Evolutionary conservation across 2,888 invertebrate species (phyloP).

Genomic region (Mythimna vitellina): DNA sequence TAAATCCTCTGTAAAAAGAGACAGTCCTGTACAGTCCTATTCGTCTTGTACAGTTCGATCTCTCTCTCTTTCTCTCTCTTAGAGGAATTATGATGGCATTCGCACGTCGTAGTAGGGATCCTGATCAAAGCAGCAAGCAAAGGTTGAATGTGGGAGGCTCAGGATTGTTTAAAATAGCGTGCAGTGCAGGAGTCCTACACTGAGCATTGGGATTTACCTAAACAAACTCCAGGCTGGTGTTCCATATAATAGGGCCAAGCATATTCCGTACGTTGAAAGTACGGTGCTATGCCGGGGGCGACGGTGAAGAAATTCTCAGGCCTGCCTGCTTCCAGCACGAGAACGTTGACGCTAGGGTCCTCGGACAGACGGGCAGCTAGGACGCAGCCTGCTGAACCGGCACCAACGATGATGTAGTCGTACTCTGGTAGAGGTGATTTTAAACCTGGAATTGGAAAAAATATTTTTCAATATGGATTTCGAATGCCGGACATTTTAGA

Average conservation of each 20-base stretch:
- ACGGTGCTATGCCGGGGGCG: conserved; percentile 89
- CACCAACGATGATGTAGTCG: conserved; percentile 90
- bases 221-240: conserved; percentile 89
- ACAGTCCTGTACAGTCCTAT: too few species aligned
- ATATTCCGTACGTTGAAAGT: conserved; percentile 90
- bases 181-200: not conserved
- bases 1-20: too few species aligned
- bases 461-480: not conserved
- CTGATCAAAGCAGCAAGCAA: not conserved
- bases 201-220: conserved; percentile 69
- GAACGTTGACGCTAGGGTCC: conserved; percentile 87
- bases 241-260: conserved; percentile 92
- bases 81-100: too few species aligned
- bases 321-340: conserved; percentile 91
- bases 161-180: not conserved
- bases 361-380: conserved; percentile 88
- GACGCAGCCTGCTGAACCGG: conserved; percentile 90
- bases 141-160: not conserved
- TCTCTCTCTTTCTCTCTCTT: too few species aligned
- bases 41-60: too few species aligned
- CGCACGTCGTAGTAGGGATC: too few species aligned
- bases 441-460: conserved; percentile 72
- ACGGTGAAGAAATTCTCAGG: conserved; percentile 86
- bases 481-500: not conserved
- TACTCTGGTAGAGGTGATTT: conserved; percentile 84